Evolutionary conservation across 2,888 invertebrate species (phyloP).

Genomic region (Meteorus colon): DNA sequence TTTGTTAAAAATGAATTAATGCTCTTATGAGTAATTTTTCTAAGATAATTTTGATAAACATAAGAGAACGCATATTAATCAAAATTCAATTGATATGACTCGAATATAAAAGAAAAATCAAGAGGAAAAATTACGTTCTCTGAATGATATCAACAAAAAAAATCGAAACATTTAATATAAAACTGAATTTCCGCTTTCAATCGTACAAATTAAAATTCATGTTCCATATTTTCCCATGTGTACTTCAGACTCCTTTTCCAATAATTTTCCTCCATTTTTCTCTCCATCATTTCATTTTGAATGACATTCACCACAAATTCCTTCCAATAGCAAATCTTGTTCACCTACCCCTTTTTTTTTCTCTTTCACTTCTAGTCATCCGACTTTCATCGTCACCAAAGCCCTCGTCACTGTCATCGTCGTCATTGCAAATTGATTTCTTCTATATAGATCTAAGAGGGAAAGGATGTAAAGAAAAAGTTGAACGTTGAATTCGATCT

Average conservation of each 20-base stretch:
- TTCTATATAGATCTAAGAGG: slow-evolving; percentile 12
- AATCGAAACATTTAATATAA: too few relatives aligned
- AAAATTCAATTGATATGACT: too few relatives aligned
- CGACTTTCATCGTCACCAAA: background rate
- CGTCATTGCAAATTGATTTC: slow-evolving; percentile 29
- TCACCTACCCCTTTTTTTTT: background rate
- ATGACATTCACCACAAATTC: slow-evolving; percentile 10
- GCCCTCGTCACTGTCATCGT: background rate
- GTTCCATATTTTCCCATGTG: background rate
- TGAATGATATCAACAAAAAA: too few relatives aligned
- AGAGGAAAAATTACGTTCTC: background rate
- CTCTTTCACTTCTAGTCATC: background rate
- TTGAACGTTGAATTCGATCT: slow-evolving; percentile 31
- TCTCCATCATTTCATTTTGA: background rate
- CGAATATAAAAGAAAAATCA: too few relatives aligned
- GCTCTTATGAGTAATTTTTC: too few relatives aligned
- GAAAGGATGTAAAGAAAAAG: background rate
- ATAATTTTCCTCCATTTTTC: background rate
- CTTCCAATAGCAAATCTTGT: background rate
- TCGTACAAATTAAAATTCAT: background rate
- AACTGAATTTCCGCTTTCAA: background rate
- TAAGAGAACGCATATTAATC: too few relatives aligned
- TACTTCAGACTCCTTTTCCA: background rate
- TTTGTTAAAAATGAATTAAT: too few relatives aligned
- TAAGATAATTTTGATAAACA: too few relatives aligned